Conservation (phyloP, 2,113 vertebrate genomes). For the Meles meles region DNA sequence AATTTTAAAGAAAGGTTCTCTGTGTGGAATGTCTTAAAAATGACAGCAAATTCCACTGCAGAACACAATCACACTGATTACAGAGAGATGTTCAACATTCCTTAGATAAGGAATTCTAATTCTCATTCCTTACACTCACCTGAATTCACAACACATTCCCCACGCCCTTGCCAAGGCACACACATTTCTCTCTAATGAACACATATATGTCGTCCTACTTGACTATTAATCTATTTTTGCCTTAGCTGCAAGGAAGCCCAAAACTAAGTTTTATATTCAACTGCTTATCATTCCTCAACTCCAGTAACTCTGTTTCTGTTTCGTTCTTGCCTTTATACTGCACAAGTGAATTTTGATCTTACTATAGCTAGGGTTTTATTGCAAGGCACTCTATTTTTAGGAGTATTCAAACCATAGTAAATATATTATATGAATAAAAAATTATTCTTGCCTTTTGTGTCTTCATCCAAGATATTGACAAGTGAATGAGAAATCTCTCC, state of each 20-base stretch:
- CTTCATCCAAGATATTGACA: neutral
- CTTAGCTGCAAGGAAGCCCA: neutral
- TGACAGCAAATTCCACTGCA: neutral
- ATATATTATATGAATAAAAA: neutral
- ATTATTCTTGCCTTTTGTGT: neutral
- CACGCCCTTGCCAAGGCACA: neutral
- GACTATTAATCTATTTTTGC: neutral
- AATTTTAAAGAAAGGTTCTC: neutral
- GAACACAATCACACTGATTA: neutral
- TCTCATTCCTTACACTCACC: neutral
- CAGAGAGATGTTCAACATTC: neutral
- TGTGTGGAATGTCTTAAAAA: neutral
- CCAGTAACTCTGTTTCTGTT: neutral
- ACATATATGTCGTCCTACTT: neutral
- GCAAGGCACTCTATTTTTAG: neutral
- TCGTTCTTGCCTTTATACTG: neutral
- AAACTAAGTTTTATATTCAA: neutral
- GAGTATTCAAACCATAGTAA: neutral
- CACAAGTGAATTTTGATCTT: neutral
- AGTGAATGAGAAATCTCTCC: neutral
- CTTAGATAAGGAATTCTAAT: neutral
- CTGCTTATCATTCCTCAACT: neutral
- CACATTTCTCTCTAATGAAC: neutral
- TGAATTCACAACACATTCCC: neutral
- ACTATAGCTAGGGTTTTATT: neutral